Evolutionary conservation across 1,140 invertebrate species (phyloP).

Genomic region (Palaemon carinicauda): DNA sequence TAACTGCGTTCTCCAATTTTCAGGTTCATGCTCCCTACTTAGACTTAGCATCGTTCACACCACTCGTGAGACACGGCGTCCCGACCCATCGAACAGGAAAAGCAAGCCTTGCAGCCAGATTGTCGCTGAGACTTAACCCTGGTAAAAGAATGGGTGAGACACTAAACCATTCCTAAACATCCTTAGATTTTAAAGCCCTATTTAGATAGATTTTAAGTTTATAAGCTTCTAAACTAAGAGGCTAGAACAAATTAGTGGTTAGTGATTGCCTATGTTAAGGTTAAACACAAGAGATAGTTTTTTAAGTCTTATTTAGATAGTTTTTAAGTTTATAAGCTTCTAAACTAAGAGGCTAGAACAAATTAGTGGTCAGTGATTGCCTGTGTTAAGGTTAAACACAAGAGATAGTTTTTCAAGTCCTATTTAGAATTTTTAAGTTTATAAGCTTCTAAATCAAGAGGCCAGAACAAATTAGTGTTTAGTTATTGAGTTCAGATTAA

Average conservation of each 20-base stretch:
- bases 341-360: too few species aligned
- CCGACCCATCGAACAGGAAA: conserved; percentile 36
- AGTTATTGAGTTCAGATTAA: too few species aligned
- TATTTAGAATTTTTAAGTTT: neutral
- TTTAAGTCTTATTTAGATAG: neutral
- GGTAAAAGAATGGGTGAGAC: conserved; percentile 48
- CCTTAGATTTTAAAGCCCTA: neutral
- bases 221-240: too few species aligned
- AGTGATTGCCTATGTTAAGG: too few species aligned
- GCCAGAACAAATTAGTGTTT: too few species aligned
- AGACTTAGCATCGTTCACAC: conserved; percentile 81
- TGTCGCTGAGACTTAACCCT: conserved; percentile 52
- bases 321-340: too few species aligned
- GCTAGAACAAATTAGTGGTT: too few species aligned
- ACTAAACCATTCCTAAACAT: too few species aligned
- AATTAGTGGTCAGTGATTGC: too few species aligned
- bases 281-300: too few species aligned
- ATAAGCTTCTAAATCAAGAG: too few species aligned
- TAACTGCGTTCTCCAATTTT: conserved; percentile 61
- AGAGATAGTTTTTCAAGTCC: neutral
- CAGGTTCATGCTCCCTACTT: conserved; percentile 82
- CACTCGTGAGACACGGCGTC: conserved; percentile 64
- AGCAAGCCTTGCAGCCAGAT: conserved; percentile 44
- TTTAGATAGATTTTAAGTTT: neutral
- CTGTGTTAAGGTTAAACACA: too few species aligned